Evolutionary conservation across 2,113 vertebrate species (phyloP).

Genomic region (Ciconia boyciana): DNA sequence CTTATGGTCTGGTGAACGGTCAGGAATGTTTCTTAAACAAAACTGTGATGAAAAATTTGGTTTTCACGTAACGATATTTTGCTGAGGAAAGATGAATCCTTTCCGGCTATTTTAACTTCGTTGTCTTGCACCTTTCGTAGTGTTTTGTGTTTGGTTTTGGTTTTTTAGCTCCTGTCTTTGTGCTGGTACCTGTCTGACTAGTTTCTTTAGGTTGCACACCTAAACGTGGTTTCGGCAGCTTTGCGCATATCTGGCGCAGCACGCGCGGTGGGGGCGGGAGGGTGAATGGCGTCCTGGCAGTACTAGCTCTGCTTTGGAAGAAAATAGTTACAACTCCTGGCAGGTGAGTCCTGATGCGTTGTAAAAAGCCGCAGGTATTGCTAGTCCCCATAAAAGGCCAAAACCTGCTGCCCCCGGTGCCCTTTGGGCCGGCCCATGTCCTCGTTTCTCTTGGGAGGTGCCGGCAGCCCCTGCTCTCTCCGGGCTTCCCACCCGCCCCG

Average conservation of each 20-base stretch:
- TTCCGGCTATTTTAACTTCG: neutral
- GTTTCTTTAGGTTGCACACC: neutral
- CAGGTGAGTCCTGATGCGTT: neutral
- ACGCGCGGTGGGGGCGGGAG: accelerated
- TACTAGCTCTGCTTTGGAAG: accelerated
- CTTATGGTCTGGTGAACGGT: neutral
- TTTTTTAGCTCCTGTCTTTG: neutral
- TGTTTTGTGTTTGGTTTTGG: neutral
- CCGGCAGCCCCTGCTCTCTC: neutral
- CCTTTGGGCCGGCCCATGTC: too few relatives aligned
- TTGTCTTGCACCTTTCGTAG: neutral
- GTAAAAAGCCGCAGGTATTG: accelerated
- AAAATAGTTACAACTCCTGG: neutral
- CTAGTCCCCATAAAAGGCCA: neutral
- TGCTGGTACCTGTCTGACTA: neutral
- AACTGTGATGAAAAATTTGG: neutral
- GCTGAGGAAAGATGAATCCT: neutral
- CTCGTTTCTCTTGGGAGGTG: neutral
- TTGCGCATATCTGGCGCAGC: neutral
- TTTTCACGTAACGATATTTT: neutral
- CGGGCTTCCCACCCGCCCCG: too few relatives aligned
- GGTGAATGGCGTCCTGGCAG: neutral
- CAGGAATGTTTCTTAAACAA: neutral
- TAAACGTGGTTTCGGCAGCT: neutral
- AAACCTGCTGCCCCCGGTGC: neutral